phyloP scores from a whole-genome alignment of 2,888 invertebrate species.

The Lepidocyrtoides sp. region DNA sequence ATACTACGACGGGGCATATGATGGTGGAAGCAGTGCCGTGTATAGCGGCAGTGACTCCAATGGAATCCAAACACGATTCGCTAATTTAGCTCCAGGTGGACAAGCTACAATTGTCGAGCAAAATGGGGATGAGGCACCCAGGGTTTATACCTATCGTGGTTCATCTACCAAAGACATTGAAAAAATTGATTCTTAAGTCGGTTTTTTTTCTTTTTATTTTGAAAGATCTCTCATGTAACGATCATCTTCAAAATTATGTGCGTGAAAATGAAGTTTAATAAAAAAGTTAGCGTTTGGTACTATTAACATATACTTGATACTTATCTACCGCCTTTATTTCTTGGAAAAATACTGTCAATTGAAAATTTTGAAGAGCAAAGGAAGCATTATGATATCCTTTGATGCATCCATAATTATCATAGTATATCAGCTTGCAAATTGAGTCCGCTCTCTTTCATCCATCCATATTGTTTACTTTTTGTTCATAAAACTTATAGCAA shows the following conservation, averaged over 20 bases:
- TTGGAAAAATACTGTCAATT: too few species aligned
- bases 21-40: constrained; percentile 19
- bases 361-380: too few species aligned
- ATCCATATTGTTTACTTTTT: too few species aligned
- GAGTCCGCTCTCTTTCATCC: too few species aligned
- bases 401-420: too few species aligned
- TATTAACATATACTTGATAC: too few species aligned
- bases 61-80: constrained; percentile 59
- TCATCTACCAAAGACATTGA: neutral
- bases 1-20: constrained; percentile 13
- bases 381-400: too few species aligned
- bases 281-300: neutral
- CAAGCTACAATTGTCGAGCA: constrained; percentile 65
- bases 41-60: constrained; percentile 50
- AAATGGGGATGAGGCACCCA: constrained; percentile 56
- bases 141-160: constrained; percentile 57
- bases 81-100: constrained; percentile 42
- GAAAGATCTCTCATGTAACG: constrained; percentile 27
- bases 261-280: neutral
- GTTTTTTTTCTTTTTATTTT: too few species aligned
- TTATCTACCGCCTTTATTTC: too few species aligned
- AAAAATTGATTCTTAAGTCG: constrained; percentile 6
- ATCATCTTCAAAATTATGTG: neutral
- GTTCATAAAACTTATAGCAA: too few species aligned
- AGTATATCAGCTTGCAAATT: too few species aligned